A percentile compares a stretch with the other conserved stretches of the same genome.
These are phyloP conservation scores for Yasuhikotakia modesta DNA, from an alignment of 2,797 vertebrate genomes.

Conservation along the genomic window DNA sequence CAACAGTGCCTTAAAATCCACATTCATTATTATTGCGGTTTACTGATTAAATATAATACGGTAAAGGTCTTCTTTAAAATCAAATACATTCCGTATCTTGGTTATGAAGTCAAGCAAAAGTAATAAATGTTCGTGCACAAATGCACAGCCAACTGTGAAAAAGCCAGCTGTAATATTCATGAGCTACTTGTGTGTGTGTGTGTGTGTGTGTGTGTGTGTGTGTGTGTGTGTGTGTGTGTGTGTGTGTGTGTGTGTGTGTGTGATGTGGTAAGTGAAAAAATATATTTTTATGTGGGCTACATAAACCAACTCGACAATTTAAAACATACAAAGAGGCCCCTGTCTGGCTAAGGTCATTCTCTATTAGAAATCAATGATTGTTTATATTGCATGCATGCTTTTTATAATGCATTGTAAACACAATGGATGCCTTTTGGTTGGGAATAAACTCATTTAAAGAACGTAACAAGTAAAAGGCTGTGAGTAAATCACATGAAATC, in stretches of 20 bases:
- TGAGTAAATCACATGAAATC: neutral
- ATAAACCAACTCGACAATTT: too few species aligned
- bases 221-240: neutral
- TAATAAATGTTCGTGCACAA: constrained; percentile 7
- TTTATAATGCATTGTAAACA: too few species aligned
- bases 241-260: neutral
- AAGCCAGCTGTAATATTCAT: neutral
- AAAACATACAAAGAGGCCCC: too few species aligned
- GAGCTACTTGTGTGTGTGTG: neutral
- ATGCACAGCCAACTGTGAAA: neutral
- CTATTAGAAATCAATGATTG: too few species aligned
- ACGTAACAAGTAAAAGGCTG: neutral
- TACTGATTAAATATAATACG: too few species aligned
- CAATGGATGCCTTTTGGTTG: too few species aligned
- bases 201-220: neutral
- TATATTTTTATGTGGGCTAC: too few species aligned
- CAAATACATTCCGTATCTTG: neutral
- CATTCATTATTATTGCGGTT: neutral
- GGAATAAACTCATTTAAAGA: too few species aligned
- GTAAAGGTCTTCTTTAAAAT: constrained; percentile 2
- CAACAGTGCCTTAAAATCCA: neutral
- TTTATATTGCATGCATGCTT: too few species aligned
- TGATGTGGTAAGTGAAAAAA: neutral
- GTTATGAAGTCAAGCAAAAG: neutral
- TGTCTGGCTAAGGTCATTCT: too few species aligned